A percentile compares a stretch with the other conserved stretches of the same genome.
phyloP scores from a whole-genome alignment of 92 coral and sea anemone genomes.

The Paragorgia papillata region DNA sequence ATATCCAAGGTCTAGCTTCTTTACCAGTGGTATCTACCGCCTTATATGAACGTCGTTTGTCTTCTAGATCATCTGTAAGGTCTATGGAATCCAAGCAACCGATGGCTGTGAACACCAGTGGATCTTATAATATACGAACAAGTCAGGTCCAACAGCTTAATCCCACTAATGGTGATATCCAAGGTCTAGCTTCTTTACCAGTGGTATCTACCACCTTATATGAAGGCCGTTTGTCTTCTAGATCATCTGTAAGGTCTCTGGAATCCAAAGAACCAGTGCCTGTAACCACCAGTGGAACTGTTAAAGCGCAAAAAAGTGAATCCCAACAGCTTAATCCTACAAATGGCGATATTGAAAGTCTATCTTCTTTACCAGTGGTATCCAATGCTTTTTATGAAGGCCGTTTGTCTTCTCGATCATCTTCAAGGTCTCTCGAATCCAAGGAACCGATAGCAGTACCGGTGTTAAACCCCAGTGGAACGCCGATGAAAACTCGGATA shows the following conservation, averaged over 20 bases:
- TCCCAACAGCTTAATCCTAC: no score
- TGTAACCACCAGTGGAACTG: no score
- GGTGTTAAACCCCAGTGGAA: neutral
- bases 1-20: conserved; percentile 27
- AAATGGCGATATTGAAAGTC: no score
- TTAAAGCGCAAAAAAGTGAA: no score
- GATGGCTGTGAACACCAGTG: neutral
- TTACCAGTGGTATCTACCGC: conserved; percentile 91
- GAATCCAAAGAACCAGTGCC: no score
- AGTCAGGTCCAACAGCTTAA: conserved; percentile 1
- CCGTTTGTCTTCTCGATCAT: conserved; percentile 11
- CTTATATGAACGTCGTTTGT: no score
- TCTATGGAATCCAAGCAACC: conserved; percentile 20
- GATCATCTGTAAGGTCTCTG: no score
- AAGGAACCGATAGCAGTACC: conserved; percentile 31
- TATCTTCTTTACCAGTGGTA: neutral
- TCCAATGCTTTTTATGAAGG: neutral
- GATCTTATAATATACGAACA: neutral
- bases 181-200: neutral
- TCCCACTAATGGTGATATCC: neutral
- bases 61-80: conserved; percentile 14
- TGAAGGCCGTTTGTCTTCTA: no score
- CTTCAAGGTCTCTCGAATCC: conserved; percentile 25
- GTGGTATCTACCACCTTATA: no score
- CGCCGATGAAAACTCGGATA: neutral